These are phyloP conservation scores for Mus spicilegus DNA, from an alignment of 2,113 vertebrate genomes.

Conservation along the genomic window DNA sequence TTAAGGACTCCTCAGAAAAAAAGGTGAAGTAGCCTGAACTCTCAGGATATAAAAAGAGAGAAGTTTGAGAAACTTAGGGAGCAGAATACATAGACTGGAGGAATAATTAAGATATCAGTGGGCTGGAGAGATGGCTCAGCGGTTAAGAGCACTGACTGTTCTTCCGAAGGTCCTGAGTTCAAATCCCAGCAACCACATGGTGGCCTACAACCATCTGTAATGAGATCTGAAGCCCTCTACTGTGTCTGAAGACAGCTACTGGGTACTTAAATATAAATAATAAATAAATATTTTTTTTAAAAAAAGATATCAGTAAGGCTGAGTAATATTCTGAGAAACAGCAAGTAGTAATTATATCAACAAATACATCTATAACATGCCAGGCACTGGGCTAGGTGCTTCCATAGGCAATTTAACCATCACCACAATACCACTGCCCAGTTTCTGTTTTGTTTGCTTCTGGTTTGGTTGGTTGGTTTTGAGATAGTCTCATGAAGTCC, in stretches of 20 bases:
- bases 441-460: not conserved
- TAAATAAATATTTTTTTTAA: too few relatives aligned
- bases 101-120: not conserved
- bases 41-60: not conserved
- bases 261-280: too few relatives aligned
- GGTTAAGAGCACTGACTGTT: too few relatives aligned
- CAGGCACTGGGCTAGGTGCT: not conserved
- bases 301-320: not conserved
- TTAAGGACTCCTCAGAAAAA: not conserved
- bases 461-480: not conserved
- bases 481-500: not conserved
- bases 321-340: not conserved
- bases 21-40: not conserved
- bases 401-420: not conserved
- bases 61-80: not conserved
- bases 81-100: not conserved
- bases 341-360: not conserved
- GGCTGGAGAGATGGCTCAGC: too few relatives aligned
- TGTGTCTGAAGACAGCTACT: too few relatives aligned
- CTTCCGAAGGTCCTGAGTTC: too few relatives aligned
- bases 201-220: too few relatives aligned
- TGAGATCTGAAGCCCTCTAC: too few relatives aligned
- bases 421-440: not conserved
- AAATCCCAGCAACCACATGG: too few relatives aligned
- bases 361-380: not conserved